Percentiles rank a stretch among this genome's conserved stretches.
Conservation (phyloP, 2,888 invertebrate genomes). For the Apodemia zela region DNA sequence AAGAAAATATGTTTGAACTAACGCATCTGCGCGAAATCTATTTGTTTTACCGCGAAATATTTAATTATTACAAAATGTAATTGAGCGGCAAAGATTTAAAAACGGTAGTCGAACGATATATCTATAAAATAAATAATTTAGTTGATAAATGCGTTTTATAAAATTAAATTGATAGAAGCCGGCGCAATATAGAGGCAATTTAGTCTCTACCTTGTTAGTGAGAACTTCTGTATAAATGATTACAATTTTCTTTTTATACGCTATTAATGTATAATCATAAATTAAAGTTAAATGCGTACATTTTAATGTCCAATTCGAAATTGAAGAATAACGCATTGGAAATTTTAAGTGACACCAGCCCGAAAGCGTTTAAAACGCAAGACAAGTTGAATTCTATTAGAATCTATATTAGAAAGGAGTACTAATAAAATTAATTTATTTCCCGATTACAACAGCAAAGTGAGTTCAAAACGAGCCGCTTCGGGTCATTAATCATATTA, state of each 20-base stretch:
- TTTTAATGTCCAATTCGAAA: slow-evolving; percentile 74
- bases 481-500: slow-evolving; percentile 76
- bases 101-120: slow-evolving; percentile 29
- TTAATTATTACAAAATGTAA: slow-evolving; percentile 34
- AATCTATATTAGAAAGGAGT: slow-evolving; percentile 74
- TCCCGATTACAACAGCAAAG: slow-evolving; percentile 73
- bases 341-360: slow-evolving; percentile 48
- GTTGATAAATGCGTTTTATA: slow-evolving; percentile 25
- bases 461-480: slow-evolving; percentile 70
- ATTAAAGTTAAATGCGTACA: slow-evolving; percentile 72
- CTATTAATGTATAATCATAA: slow-evolving; percentile 58
- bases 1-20: slow-evolving; percentile 70
- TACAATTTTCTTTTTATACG: slow-evolving; percentile 49
- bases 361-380: slow-evolving; percentile 47
- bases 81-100: not conserved
- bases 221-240: slow-evolving; percentile 50
- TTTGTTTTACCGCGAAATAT: slow-evolving; percentile 70
- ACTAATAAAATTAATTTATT: slow-evolving; percentile 79
- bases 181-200: slow-evolving; percentile 39
- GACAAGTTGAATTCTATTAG: slow-evolving; percentile 65
- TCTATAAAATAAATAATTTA: slow-evolving; percentile 27
- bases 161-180: slow-evolving; percentile 30
- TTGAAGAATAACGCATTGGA: slow-evolving; percentile 64
- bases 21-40: slow-evolving; percentile 69
- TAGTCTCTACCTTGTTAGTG: slow-evolving; percentile 56